phyloP scores from a whole-genome alignment of 2,797 vertebrate species.

The Amblyraja radiata region DNA sequence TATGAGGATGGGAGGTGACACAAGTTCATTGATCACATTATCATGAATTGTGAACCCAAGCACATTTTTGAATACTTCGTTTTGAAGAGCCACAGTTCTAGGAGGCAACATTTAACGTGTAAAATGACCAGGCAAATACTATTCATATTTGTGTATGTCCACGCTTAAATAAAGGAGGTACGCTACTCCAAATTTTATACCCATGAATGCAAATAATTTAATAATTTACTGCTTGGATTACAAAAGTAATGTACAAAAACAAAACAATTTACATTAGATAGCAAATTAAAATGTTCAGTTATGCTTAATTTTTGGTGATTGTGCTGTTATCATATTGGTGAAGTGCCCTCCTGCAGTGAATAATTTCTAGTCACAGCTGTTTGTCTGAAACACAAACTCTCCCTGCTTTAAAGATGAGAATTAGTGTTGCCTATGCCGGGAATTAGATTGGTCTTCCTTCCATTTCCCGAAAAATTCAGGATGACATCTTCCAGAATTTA shows the following conservation, averaged over 20 bases:
- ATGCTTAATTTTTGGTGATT: slow-evolving; percentile 38
- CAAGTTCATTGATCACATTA: neutral
- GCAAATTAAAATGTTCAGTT: slow-evolving; percentile 38
- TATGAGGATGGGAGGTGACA: neutral
- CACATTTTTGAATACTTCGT: neutral
- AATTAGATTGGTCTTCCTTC: neutral
- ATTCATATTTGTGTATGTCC: slow-evolving; percentile 8
- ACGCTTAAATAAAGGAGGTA: neutral
- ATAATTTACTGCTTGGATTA: slow-evolving; percentile 27
- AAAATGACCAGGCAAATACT: neutral
- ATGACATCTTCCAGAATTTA: neutral
- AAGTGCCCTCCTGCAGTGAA: slow-evolving; percentile 37
- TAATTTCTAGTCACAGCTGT: slow-evolving; percentile 33
- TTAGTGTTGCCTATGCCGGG: slow-evolving; percentile 7
- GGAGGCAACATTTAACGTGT: neutral
- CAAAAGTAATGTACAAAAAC: slow-evolving; percentile 33
- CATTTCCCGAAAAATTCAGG: neutral
- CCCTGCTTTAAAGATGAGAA: slow-evolving; percentile 15
- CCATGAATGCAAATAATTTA: slow-evolving; percentile 7
- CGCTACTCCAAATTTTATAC: neutral
- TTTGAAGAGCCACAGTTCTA: neutral
- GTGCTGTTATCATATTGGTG: slow-evolving; percentile 36
- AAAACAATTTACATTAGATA: slow-evolving; percentile 35
- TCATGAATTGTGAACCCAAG: neutral
- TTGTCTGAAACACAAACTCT: slow-evolving; percentile 27